phyloP scores from a whole-genome alignment of 2,113 vertebrate genomes.

The Probosciger aterrimus region DNA sequence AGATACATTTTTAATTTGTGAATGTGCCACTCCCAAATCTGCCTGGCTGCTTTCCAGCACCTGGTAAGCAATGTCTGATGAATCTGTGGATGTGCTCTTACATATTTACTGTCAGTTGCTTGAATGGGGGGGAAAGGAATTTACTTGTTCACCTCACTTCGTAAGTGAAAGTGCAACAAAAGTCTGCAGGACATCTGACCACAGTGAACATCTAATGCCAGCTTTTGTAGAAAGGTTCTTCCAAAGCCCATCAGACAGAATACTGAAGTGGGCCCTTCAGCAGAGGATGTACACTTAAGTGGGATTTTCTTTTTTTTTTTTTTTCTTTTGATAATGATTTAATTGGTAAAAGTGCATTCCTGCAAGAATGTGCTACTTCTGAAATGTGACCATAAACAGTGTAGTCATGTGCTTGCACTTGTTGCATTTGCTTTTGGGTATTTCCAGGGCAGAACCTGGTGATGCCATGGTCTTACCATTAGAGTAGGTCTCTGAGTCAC shows the following conservation, averaged over 20 bases:
- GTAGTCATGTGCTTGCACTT: not conserved
- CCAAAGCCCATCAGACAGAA: not conserved
- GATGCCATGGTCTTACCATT: not conserved
- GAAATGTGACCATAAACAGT: not conserved
- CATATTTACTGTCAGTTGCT: not conserved
- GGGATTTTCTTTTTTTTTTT: not conserved
- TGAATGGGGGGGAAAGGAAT: not conserved
- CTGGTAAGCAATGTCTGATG: not conserved
- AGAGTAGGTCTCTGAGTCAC: not conserved
- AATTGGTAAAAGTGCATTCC: not conserved
- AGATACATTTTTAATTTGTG: not conserved
- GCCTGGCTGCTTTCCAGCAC: constrained; percentile 23
- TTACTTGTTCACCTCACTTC: not conserved
- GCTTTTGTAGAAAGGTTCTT: not conserved
- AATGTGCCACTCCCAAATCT: not conserved
- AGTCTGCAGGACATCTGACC: not conserved
- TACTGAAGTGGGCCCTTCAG: not conserved
- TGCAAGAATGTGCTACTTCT: not conserved
- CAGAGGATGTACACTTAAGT: constrained; percentile 12
- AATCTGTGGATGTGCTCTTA: not conserved
- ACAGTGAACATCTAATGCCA: not conserved
- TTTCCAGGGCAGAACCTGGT: not conserved
- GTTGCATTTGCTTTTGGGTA: not conserved
- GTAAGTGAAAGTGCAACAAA: not conserved
- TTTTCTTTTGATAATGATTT: not conserved